Percentiles rank a stretch among this genome's conserved stretches.
Conservation (phyloP, 2,888 invertebrate genomes). For the Limnephilus lunatus region DNA sequence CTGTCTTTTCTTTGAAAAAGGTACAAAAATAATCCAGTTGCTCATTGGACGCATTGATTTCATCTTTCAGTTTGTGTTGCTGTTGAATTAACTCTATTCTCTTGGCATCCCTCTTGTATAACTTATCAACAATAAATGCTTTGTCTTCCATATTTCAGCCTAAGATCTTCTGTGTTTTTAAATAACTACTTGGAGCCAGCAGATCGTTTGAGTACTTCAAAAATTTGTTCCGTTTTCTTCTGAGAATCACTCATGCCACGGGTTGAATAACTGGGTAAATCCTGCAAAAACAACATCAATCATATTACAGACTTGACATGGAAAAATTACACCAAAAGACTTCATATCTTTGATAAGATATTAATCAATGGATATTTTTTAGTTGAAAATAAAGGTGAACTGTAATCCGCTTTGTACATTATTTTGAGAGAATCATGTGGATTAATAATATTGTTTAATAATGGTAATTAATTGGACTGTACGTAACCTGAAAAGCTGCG, state of each 20-base stretch:
- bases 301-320: not conserved
- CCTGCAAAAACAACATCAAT: slow-evolving; percentile 66
- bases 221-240: slow-evolving; percentile 74
- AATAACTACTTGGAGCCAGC: slow-evolving; percentile 64
- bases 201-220: slow-evolving; percentile 67
- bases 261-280: slow-evolving; percentile 73
- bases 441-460: not conserved
- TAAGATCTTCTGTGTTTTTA: slow-evolving; percentile 66
- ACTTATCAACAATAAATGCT: slow-evolving; percentile 73
- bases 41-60: slow-evolving; percentile 80
- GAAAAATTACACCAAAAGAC: not conserved
- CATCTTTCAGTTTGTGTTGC: slow-evolving; percentile 81
- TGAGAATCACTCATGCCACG: slow-evolving; percentile 69
- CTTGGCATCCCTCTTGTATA: slow-evolving; percentile 80
- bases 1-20: slow-evolving; percentile 82
- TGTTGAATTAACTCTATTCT: slow-evolving; percentile 82
- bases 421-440: not conserved
- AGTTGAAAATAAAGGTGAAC: not conserved
- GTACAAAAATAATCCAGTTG: slow-evolving; percentile 84
- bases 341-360: not conserved
- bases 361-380: not conserved
- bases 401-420: not conserved
- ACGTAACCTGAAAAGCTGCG: not conserved
- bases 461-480: not conserved
- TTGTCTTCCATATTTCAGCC: slow-evolving; percentile 74